A percentile compares a stretch with the other conserved stretches of the same genome.
Conservation (phyloP, 2,797 vertebrate genomes). For the Propithecus perrieri region DNA sequence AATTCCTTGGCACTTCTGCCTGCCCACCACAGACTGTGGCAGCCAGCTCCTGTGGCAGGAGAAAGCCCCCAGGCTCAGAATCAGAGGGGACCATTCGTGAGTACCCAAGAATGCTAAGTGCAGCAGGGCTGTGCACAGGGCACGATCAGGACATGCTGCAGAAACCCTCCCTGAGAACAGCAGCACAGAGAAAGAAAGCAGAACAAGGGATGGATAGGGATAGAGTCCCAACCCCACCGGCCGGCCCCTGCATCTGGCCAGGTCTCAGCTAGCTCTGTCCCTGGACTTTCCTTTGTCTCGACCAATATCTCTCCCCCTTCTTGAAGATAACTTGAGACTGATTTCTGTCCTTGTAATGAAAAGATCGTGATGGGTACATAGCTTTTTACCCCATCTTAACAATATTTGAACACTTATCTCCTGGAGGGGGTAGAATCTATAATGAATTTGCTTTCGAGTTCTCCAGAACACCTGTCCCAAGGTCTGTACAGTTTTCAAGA, state of each 20-base stretch:
- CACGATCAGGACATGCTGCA: neutral
- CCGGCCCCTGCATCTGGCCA: neutral
- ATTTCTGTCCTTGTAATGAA: neutral
- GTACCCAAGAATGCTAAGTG: neutral
- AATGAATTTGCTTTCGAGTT: neutral
- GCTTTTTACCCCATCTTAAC: neutral
- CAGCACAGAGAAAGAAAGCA: neutral
- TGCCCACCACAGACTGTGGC: neutral
- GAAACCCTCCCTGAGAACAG: neutral
- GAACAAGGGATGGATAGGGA: too few relatives aligned
- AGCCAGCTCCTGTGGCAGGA: neutral
- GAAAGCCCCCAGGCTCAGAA: neutral
- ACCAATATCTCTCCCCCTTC: neutral
- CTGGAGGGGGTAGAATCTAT: neutral
- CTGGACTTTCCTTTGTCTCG: neutral
- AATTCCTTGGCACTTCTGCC: neutral
- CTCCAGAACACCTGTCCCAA: neutral
- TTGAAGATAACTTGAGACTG: neutral
- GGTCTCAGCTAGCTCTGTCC: neutral
- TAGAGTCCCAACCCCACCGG: too few relatives aligned
- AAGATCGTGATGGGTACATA: neutral
- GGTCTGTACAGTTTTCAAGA: neutral
- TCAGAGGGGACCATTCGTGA: accelerated
- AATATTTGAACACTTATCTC: neutral
- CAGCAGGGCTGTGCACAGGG: neutral